A percentile compares a stretch with the other conserved stretches of the same genome.
Conservation (phyloP, 2,113 vertebrate species). For the Tragelaphus buxtoni region DNA sequence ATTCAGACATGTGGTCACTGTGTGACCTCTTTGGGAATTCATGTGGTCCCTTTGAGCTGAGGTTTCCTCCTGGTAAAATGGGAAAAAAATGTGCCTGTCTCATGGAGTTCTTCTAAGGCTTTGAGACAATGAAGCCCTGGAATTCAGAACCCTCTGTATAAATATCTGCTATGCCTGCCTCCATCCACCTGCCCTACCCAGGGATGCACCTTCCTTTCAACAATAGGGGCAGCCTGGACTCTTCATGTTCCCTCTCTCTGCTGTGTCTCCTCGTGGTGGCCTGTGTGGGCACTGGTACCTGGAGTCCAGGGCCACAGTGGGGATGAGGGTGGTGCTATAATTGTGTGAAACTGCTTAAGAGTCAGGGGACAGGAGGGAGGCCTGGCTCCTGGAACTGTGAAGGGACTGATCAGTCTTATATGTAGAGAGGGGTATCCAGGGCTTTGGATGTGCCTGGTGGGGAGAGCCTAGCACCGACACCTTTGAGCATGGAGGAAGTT, state of each 20-base stretch:
- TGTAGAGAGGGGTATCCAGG: not conserved
- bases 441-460: not conserved
- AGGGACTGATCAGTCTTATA: too few species aligned
- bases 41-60: not conserved
- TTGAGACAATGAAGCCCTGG: not conserved
- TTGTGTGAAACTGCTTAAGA: not conserved
- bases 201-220: not conserved
- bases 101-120: not conserved
- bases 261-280: not conserved
- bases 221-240: not conserved
- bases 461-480: not conserved
- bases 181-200: too few species aligned
- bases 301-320: rapidly evolving
- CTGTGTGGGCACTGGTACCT: not conserved
- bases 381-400: not conserved
- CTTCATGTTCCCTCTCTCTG: not conserved
- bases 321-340: not conserved
- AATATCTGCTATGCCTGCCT: rapidly evolving
- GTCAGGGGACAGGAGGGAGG: not conserved
- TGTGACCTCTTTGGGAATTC: not conserved
- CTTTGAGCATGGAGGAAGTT: not conserved
- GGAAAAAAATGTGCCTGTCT: not conserved
- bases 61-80: not conserved
- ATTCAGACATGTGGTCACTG: rapidly evolving
- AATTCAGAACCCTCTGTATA: not conserved